A percentile compares a stretch with the other conserved stretches of the same genome.
These are phyloP conservation scores for Steromphala cineraria DNA, from an alignment of 2,888 invertebrate genomes.

Conservation along the genomic window DNA sequence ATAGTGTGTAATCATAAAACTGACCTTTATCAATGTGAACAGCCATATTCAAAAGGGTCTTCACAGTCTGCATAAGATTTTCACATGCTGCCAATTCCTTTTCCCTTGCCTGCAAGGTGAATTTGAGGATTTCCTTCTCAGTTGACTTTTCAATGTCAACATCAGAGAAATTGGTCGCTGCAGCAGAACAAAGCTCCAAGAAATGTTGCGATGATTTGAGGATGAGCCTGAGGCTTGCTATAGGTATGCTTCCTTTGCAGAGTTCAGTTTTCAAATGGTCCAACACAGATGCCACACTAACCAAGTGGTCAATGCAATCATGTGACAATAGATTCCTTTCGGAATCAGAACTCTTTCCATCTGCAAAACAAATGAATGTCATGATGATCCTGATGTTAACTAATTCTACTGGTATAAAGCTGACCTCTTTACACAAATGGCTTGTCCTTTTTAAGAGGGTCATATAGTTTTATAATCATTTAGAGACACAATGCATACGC, in stretches of 20 bases:
- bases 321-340: too few relatives aligned
- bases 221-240: conserved; percentile 4
- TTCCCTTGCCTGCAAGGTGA: neutral
- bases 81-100: conserved; percentile 22
- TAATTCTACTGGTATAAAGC: too few relatives aligned
- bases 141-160: neutral
- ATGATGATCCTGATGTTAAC: too few relatives aligned
- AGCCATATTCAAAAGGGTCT: conserved; percentile 6
- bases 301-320: too few relatives aligned
- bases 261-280: neutral
- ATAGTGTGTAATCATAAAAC: too few relatives aligned
- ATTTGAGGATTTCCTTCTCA: neutral
- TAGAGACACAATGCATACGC: too few relatives aligned
- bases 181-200: conserved; percentile 14
- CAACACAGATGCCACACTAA: neutral
- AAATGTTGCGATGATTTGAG: neutral
- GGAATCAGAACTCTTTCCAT: too few relatives aligned
- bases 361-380: too few relatives aligned
- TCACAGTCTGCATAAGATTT: neutral
- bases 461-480: too few relatives aligned
- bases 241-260: neutral
- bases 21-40: conserved; percentile 2
- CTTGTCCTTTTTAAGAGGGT: too few relatives aligned
- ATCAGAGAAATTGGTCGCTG: conserved; percentile 9
- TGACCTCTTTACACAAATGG: too few relatives aligned